Percentiles rank a stretch among this genome's conserved stretches.
phyloP scores from a whole-genome alignment of 2,113 vertebrate species.

The Smithornis capensis region DNA sequence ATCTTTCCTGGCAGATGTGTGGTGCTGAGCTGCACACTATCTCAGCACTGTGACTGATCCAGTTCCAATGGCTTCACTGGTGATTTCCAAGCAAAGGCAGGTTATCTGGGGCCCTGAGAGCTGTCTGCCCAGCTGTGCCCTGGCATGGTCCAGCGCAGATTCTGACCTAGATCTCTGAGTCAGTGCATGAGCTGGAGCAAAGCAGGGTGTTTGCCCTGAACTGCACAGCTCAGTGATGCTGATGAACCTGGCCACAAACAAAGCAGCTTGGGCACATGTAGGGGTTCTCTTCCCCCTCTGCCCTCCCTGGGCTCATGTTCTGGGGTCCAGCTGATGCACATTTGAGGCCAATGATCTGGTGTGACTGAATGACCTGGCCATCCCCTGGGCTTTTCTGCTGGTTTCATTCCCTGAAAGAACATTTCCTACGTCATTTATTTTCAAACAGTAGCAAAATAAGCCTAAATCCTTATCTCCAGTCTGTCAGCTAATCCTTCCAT shows the following conservation, averaged over 20 bases:
- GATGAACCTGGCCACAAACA: background rate
- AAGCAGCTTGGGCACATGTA: background rate
- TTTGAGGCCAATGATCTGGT: background rate
- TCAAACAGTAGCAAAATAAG: background rate
- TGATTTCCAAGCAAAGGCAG: background rate
- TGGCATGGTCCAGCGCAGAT: background rate
- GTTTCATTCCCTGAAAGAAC: constrained; percentile 19
- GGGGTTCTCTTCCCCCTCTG: background rate
- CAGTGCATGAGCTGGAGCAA: background rate
- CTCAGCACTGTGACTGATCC: background rate
- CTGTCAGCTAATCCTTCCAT: background rate
- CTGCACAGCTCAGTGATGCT: background rate
- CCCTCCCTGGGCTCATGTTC: background rate
- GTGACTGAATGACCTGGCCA: background rate
- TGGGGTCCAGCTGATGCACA: background rate
- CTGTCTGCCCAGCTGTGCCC: background rate
- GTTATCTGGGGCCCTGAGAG: background rate
- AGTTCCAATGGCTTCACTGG: background rate
- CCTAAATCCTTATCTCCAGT: constrained; percentile 11
- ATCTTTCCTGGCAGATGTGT: background rate
- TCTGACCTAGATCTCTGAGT: background rate
- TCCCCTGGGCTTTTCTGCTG: background rate
- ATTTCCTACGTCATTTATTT: constrained; percentile 43
- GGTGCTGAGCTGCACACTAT: background rate
- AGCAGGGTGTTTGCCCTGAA: background rate